These are phyloP conservation scores for Noctua pronuba DNA, from an alignment of 2,888 invertebrate species.

Conservation along the genomic window DNA sequence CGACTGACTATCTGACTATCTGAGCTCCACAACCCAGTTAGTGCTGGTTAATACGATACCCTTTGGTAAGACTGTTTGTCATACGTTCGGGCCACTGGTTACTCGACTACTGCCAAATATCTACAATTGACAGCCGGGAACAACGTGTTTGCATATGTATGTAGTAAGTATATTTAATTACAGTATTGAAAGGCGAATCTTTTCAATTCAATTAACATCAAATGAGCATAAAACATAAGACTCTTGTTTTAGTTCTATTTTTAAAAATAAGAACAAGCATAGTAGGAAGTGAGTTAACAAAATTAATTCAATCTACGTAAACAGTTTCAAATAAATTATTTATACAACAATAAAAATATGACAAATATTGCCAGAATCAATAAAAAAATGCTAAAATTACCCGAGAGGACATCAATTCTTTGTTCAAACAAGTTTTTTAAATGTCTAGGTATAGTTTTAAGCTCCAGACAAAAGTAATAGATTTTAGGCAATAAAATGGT, in stretches of 20 bases:
- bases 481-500: not conserved
- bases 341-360: not conserved
- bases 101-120: too few relatives aligned
- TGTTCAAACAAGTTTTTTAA: not conserved
- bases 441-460: too few relatives aligned
- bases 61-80: too few relatives aligned
- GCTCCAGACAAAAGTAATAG: not conserved
- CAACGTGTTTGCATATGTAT: too few relatives aligned
- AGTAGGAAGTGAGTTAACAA: not conserved
- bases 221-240: not conserved
- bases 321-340: conserved; percentile 16
- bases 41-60: too few relatives aligned
- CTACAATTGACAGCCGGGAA: too few relatives aligned
- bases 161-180: not conserved
- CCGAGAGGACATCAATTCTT: not conserved
- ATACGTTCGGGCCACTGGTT: too few relatives aligned
- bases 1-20: too few relatives aligned
- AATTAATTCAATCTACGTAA: not conserved
- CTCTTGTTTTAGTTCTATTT: not conserved
- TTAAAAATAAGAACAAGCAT: not conserved
- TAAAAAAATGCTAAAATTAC: not conserved
- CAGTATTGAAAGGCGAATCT: not conserved
- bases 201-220: not conserved
- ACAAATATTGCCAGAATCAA: conserved; percentile 7
- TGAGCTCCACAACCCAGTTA: too few relatives aligned